Percentiles rank a stretch among this genome's conserved stretches.
Evolutionary conservation across 2,797 vertebrate genomes (phyloP).

Genomic region (Gymnocypris eckloni): DNA sequence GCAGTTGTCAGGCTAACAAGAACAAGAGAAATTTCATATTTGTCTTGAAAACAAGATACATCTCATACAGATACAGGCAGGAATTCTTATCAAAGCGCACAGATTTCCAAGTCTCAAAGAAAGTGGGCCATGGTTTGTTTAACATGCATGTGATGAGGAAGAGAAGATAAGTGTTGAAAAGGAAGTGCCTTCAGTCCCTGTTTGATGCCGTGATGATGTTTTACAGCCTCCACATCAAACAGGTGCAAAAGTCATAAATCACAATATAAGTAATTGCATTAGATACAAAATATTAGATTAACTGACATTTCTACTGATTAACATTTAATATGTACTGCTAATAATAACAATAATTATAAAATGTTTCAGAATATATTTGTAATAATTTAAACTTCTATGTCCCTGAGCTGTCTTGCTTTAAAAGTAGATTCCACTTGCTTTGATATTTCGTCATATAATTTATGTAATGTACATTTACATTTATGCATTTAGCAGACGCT

Average conservation of each 20-base stretch:
- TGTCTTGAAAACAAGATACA: constrained; percentile 25
- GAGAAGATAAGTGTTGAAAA: constrained; percentile 62
- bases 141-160: constrained; percentile 64
- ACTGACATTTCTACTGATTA: not conserved
- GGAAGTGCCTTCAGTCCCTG: constrained; percentile 44
- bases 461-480: not conserved
- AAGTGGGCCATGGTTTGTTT: constrained; percentile 57
- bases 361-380: not conserved
- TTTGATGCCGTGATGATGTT: constrained; percentile 72
- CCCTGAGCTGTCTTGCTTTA: not conserved
- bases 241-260: constrained; percentile 51
- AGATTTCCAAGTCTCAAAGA: constrained; percentile 57
- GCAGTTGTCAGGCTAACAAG: constrained; percentile 52
- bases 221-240: constrained; percentile 49
- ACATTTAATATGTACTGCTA: not conserved
- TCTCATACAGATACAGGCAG: constrained; percentile 40
- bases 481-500: no score
- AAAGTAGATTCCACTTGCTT: not conserved
- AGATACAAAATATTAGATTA: not conserved
- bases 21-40: constrained; percentile 10
- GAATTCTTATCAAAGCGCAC: constrained; percentile 51
- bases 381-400: not conserved
- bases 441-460: not conserved
- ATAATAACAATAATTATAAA: not conserved
- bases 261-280: not conserved